Base-by-base conservation (phyloP, 2,113 vertebrate genomes). In the Lagopus muta region DNA sequence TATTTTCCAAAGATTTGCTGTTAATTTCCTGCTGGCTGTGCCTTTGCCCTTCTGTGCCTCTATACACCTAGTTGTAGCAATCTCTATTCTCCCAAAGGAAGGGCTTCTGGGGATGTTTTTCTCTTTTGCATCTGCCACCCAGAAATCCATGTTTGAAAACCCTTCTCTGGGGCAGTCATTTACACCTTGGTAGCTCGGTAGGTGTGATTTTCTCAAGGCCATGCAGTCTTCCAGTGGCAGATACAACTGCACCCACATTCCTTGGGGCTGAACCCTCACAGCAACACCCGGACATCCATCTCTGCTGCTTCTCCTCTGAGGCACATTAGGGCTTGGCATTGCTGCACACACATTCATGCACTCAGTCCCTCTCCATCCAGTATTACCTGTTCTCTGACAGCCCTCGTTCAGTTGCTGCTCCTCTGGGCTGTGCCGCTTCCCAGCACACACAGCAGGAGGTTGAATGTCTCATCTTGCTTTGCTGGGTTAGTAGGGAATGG, bases 381-480 rank as follows among this genome's bases (percentile, higher is more conserved):
- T 70, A 80, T 90, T 86, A 78, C 90, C 72, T 79, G 91, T 86
- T 95, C 86, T 70, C 36, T 83, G 72, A 64, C 60, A 71, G 22
- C 20, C 19, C 60, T 47, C 32, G 13, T 84, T 65, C 80, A 50
- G 14, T 54, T 36, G 3, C n/a, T 30, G 30, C 30, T 50, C 45
- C 45, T 47, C 13, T 50, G 71, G 32, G 30, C 61, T 81, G 70
- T 78, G 64, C 78, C 0, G 1, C 86, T 75, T 73, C 69, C 47
- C 77, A 65, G 69, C 12, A 14, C 3, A 1, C 42, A 5, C 15
- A 34, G 25, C 0, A 0, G 57, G 86, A 85, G 86, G 73, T 12
- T 32, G 65, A 71, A 77, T 0, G 1, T 20, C 78, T 25, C 6
- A 6, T 42, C 73, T 85, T 3, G 0, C 0, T 0, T 32, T 73